A percentile compares a stretch with the other conserved stretches of the same genome.
Evolutionary conservation across 2,797 vertebrate species (phyloP).

Genomic region (Prionace glauca): DNA sequence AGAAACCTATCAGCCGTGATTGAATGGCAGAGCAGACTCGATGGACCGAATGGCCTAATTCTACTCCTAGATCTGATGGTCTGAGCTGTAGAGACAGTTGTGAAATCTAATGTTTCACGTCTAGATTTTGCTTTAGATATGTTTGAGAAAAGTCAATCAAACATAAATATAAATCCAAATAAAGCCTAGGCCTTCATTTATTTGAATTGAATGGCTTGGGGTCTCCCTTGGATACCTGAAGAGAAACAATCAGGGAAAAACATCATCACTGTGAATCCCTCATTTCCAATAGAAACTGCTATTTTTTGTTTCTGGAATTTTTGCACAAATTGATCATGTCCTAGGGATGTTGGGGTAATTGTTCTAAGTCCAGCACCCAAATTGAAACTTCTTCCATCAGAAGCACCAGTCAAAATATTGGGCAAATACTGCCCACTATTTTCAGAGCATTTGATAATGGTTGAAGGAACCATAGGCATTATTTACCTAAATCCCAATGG

Average conservation of each 20-base stretch:
- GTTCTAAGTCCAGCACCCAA: background rate
- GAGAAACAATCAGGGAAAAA: background rate
- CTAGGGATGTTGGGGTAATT: background rate
- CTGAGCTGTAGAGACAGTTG: background rate
- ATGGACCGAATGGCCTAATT: no score
- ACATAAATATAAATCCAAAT: background rate
- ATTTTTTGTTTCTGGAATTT: background rate
- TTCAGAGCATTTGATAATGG: background rate
- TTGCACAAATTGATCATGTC: background rate
- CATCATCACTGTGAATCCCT: background rate
- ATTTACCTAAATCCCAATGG: background rate
- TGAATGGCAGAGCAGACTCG: no score
- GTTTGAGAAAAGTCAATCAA: background rate
- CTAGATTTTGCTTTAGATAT: background rate
- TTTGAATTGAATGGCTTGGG: background rate
- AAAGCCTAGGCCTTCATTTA: background rate
- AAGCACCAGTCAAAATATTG: background rate
- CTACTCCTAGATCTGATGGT: no score
- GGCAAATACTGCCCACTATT: background rate
- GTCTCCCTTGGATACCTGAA: background rate
- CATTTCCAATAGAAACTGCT: background rate
- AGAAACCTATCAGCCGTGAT: no score
- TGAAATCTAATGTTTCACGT: background rate
- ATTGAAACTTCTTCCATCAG: background rate
- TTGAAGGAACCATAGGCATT: background rate